These are phyloP conservation scores for Sceloporus undulatus DNA, from an alignment of 2,113 vertebrate genomes.

Conservation along the genomic window DNA sequence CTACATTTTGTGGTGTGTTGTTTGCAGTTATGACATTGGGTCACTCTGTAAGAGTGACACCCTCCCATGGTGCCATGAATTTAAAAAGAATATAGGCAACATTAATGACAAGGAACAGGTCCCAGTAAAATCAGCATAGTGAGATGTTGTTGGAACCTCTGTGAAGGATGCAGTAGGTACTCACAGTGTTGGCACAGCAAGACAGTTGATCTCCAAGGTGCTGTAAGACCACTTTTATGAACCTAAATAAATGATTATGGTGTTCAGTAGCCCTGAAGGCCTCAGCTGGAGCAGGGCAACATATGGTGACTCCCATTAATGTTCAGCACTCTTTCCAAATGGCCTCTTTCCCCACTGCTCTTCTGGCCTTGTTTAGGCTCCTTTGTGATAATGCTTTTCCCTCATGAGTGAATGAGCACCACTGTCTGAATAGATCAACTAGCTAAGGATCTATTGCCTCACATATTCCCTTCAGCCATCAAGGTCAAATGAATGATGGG, in stretches of 20 bases:
- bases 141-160: background rate
- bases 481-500: constrained; percentile 37
- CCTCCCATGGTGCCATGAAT: background rate
- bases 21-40: no score
- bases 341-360: constrained; percentile 32
- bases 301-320: constrained; percentile 34
- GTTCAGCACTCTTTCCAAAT: constrained; percentile 7
- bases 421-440: constrained; percentile 7
- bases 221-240: background rate
- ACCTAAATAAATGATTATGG: constrained; percentile 26
- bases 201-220: background rate
- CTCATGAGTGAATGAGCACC: constrained; percentile 23
- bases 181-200: background rate
- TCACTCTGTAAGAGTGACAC: background rate
- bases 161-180: background rate
- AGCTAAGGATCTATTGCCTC: rapidly evolving
- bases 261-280: background rate
- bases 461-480: constrained; percentile 38
- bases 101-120: background rate
- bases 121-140: background rate
- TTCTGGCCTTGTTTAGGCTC: constrained; percentile 41
- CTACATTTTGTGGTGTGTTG: no score
- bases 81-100: no score
- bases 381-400: constrained; percentile 48
- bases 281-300: constrained; percentile 32